Evolutionary conservation across 1,140 invertebrate genomes (phyloP).

Genomic region (Procambarus clarkii): DNA sequence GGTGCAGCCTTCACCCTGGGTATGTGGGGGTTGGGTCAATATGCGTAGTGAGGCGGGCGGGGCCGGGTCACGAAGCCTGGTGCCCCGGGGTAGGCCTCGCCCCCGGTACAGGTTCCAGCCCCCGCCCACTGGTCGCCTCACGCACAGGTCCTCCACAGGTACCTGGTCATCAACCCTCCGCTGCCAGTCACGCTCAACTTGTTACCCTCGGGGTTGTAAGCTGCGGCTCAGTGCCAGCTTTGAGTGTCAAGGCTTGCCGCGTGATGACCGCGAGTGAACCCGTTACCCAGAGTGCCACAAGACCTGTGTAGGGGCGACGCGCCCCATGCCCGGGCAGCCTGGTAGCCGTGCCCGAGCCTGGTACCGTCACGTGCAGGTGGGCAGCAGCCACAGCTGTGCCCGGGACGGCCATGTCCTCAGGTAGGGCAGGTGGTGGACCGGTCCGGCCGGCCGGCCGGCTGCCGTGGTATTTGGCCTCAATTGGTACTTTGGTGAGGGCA

Average conservation of each 20-base stretch:
- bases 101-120: conserved; percentile 22
- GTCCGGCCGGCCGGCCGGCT: conserved; percentile 62
- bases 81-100: conserved; percentile 6
- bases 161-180: neutral
- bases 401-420: conserved; percentile 40
- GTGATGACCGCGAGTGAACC: neutral
- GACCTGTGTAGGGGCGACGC: neutral
- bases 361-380: neutral
- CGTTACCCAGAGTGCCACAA: neutral
- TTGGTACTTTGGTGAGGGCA: conserved; percentile 67
- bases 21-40: too few relatives aligned
- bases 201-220: too few relatives aligned
- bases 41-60: too few relatives aligned
- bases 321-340: too few relatives aligned
- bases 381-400: neutral
- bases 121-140: conserved; percentile 40
- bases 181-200: conserved; percentile 11
- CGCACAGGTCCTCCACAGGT: conserved; percentile 20
- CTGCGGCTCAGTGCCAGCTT: too few relatives aligned
- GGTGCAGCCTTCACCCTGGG: too few relatives aligned
- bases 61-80: conserved; percentile 34
- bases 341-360: neutral
- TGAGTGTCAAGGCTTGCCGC: too few relatives aligned
- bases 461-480: conserved; percentile 69
- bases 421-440: conserved; percentile 63